phyloP scores from a whole-genome alignment of 2,888 invertebrate species.

The Lasioglossum marginatum region DNA sequence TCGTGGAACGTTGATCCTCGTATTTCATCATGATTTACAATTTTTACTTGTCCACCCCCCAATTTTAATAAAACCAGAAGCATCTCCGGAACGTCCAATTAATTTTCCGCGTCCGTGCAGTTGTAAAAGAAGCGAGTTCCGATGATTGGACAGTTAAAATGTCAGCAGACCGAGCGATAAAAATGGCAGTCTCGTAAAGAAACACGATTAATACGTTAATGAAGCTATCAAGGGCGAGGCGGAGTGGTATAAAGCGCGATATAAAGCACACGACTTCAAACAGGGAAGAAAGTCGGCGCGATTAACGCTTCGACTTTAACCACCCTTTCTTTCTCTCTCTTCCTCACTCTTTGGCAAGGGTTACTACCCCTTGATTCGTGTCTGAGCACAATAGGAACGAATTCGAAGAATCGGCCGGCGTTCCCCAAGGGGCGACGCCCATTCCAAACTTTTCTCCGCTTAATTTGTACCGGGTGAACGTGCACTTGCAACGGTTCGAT shows the following conservation, averaged over 20 bases:
- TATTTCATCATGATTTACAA: too few species aligned
- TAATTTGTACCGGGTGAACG: conserved; percentile 37
- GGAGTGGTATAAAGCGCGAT: background rate
- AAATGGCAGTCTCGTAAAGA: conserved; percentile 7
- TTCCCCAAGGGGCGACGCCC: conserved; percentile 45
- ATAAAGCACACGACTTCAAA: conserved; percentile 8
- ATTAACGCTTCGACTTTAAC: conserved; percentile 33
- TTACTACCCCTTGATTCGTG: conserved; percentile 29
- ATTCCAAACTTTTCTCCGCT: conserved; percentile 49
- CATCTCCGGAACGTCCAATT: background rate
- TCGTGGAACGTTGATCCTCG: too few species aligned
- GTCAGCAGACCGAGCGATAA: conserved; percentile 4
- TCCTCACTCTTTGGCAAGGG: background rate
- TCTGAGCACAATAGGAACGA: conserved; percentile 37
- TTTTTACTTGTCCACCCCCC: too few species aligned
- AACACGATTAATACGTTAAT: background rate
- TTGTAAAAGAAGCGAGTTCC: background rate
- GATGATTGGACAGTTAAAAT: conserved; percentile 6
- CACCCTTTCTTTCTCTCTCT: background rate
- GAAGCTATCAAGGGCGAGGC: background rate
- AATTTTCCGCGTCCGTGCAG: background rate
- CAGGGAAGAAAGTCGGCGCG: conserved; percentile 7
- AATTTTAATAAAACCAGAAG: background rate
- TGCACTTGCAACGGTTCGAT: conserved; percentile 23
- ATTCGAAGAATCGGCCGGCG: conserved; percentile 61